These are phyloP conservation scores for Myripristis murdjan DNA, from an alignment of 2,797 vertebrate genomes.

Conservation along the genomic window DNA sequence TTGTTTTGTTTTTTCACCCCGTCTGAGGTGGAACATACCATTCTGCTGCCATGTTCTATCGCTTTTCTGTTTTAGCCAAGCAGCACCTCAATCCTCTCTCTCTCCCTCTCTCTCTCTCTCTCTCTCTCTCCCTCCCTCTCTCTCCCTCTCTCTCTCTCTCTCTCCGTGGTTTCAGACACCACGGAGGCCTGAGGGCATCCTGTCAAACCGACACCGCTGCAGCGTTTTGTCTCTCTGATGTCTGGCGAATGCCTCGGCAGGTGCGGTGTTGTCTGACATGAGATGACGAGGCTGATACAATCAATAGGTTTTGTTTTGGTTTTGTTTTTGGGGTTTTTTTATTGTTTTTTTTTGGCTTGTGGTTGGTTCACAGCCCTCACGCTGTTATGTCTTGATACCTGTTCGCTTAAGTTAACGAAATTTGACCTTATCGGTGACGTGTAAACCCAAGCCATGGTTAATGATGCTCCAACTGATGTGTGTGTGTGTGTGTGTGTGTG, in stretches of 20 bases:
- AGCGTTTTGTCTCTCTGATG: slow-evolving; percentile 70
- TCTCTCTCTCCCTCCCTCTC: no score
- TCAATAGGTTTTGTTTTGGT: slow-evolving; percentile 28
- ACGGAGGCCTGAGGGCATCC: slow-evolving; percentile 64
- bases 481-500: no score
- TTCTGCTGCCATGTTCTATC: slow-evolving; percentile 7
- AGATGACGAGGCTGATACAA: slow-evolving; percentile 50
- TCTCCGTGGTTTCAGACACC: slow-evolving; percentile 48
- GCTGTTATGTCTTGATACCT: slow-evolving; percentile 39
- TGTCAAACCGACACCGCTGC: slow-evolving; percentile 66
- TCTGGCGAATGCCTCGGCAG: slow-evolving; percentile 64
- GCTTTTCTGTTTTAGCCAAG: slow-evolving; percentile 57
- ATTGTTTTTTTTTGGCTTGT: slow-evolving; percentile 11
- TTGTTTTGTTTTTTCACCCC: no score
- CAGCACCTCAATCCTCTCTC: slow-evolving; percentile 37
- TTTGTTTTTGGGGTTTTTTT: no score
- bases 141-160: slow-evolving; percentile 37
- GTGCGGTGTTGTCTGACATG: slow-evolving; percentile 54
- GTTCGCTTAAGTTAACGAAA: slow-evolving; percentile 19
- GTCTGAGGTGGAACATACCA: neutral
- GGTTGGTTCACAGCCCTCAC: slow-evolving; percentile 16
- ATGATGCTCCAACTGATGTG: slow-evolving; percentile 3
- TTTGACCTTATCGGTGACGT: slow-evolving; percentile 36
- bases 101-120: no score
- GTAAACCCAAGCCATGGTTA: slow-evolving; percentile 10